A percentile compares a stretch with the other conserved stretches of the same genome.
phyloP scores from a whole-genome alignment of 2,113 vertebrate genomes.

The Gobiocypris rarus region DNA sequence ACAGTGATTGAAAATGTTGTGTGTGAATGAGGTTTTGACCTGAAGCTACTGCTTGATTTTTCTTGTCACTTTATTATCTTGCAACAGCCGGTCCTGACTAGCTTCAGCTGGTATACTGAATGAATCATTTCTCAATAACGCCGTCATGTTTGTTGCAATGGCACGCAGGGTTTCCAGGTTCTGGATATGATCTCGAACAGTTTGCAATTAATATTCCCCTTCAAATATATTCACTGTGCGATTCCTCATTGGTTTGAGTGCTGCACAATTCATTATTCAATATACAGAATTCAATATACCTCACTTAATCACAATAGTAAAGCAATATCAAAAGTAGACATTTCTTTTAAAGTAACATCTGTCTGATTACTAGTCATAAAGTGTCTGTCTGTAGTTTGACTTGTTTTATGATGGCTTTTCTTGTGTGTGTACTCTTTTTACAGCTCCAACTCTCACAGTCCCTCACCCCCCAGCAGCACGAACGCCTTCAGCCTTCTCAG shows the following conservation, averaged over 20 bases:
- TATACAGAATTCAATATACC: background rate
- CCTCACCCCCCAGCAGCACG: slow-evolving; percentile 79
- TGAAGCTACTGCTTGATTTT: background rate
- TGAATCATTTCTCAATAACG: background rate
- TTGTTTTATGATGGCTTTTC: background rate
- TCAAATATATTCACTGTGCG: background rate
- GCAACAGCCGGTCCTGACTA: background rate
- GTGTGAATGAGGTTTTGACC: background rate
- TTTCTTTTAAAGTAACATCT: background rate
- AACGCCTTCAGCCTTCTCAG: slow-evolving; percentile 86
- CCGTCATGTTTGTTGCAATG: background rate
- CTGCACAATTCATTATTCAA: background rate
- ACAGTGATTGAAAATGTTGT: background rate
- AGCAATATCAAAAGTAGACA: background rate
- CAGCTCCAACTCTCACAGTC: slow-evolving; percentile 81
- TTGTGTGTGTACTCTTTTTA: slow-evolving; percentile 21
- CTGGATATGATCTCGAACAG: background rate
- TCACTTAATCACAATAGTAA: background rate
- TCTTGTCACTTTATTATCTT: background rate
- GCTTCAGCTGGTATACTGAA: background rate
- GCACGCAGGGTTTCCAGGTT: too few species aligned
- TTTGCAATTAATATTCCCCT: background rate
- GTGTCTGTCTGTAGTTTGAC: background rate
- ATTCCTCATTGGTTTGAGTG: background rate
- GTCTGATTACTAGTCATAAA: background rate